Evolutionary conservation across 2,797 vertebrate species (phyloP), one percentile per base, ranked within the genome.

Genomic region (Lepus townsendii): DNA sequence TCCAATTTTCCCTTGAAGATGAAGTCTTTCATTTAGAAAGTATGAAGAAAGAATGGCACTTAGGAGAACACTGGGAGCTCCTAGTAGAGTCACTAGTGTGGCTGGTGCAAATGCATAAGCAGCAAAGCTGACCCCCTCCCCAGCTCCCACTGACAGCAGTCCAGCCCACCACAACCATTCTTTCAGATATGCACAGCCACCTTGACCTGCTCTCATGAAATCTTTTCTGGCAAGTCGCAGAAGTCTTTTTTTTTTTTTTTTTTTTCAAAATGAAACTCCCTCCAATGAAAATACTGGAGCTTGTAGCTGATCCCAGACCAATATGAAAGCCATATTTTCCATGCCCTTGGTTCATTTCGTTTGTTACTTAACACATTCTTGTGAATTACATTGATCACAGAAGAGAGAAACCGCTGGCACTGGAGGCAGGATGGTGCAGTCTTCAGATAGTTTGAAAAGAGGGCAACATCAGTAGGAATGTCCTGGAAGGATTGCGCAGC

Each of bases 101-200:
- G 42, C 42, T 47, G 42, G 42, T 9, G 42, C 42, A 47, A 9
- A 10, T 9, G 42, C 42, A 47, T 47, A 47, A 47, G 42, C 42
- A 47, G 42, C 99, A 12, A 99, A 99, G 98, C 99, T 99, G 12
- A 99, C 99, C 96, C 99, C 99, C 98, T 99, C 99, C 0, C 99
- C 99, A 14, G 99, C 99, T 84, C 99, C 99, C 99, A 99, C 99
- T 98, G 99, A 99, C 38, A 99, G 98, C 95, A 99, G 98, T 96
- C 99, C 99, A 68, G 99, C 99, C 99, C 99, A 99, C 99, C 99
- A 99, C 3, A 99, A 98, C 99, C 99, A 99, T 96, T 99, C 99
- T 97, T 99, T 99, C 60, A 99, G 99, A 97, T 99, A 99, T 0
- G 99, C 99, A 97, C 99, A 99, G 96, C 99, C 99, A 65, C 99